phyloP scores from a whole-genome alignment of 2,888 invertebrate genomes.

The Chaetoderma sp. region DNA sequence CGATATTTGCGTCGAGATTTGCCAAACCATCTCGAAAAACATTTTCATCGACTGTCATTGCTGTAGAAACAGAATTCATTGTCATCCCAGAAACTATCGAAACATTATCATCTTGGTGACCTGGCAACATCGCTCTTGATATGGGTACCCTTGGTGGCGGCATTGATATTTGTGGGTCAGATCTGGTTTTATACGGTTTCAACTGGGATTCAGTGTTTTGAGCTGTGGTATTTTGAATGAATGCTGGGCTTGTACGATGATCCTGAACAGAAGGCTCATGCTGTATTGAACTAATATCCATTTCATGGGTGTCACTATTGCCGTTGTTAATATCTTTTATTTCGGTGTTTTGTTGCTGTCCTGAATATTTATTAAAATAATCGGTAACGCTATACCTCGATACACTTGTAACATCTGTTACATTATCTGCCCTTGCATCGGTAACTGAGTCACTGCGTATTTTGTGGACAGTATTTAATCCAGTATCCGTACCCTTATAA shows the following conservation, averaged over 20 bases:
- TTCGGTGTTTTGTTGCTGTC: neutral
- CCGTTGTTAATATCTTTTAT: neutral
- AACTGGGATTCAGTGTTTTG: neutral
- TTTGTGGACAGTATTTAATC: too few species aligned
- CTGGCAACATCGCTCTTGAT: neutral
- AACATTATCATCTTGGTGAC: constrained; percentile 34
- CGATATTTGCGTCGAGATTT: constrained; percentile 60
- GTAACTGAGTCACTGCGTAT: too few species aligned
- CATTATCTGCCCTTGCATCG: too few species aligned
- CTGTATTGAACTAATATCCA: neutral
- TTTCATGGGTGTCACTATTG: neutral
- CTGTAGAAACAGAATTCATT: constrained; percentile 34
- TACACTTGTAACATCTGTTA: constrained; percentile 16
- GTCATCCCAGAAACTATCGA: constrained; percentile 43
- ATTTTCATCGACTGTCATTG: constrained; percentile 50
- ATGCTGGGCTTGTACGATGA: neutral
- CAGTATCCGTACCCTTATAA: too few species aligned
- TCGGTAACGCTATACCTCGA: constrained; percentile 58
- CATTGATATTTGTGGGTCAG: constrained; percentile 1
- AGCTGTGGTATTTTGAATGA: neutral
- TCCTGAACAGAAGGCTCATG: neutral
- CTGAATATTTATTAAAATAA: constrained; percentile 54
- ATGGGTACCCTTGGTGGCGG: neutral
- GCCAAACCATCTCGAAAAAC: constrained; percentile 59
- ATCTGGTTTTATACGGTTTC: constrained; percentile 9